Base-by-base conservation (phyloP, 2,888 invertebrate species). In the Pherbina coryleti region DNA sequence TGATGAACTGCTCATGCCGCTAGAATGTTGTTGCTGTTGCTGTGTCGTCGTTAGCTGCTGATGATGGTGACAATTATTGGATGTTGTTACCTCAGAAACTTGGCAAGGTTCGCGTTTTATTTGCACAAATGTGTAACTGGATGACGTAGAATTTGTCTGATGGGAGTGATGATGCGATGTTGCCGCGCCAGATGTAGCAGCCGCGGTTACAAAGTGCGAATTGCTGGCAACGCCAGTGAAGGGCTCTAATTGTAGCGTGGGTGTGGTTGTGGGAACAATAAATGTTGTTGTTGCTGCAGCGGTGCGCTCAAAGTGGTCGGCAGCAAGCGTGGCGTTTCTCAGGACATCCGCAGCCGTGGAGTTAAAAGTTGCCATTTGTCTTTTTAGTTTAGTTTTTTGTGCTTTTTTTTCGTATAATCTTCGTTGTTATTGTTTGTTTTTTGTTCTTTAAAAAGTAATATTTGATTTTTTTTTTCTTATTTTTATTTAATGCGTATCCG, bases 21-120 rank as follows among this genome's bases (percentile, higher is more conserved):
- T 79, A n/a, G 86, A 85, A 14, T 83, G 83, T 1, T 81, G 85
- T 9, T 80, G 84, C 5, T 81, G 84, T 5, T 77, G 82, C 1
- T 78, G 79, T 0, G 72, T 55, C 1, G 72, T 60, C 14, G 77
- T 60, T 57, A 34, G 7, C 0, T 82, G 82, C 0, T 83, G 84
- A 11, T 83, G 85, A 31, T 86, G 86, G 75, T 87, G 86, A 76
- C 87, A 84, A 82, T 87, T 87, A 81, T 89, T 89, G 62, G 90
- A 90, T 64, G 89, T 90, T 28, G 90, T 88, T 66, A 88, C 89
- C 83, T 90, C 90, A 69, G 90, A 89, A 25, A 90, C 90, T 84
- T 90, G 90, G 81, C 90, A 90, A 79, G 90, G 90, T 80, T 90
- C 90, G 25, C 89, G 85, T 82, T 90, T 90, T 22, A 90, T 89